A percentile compares a stretch with the other conserved stretches of the same genome.
Conservation (phyloP, 2,797 vertebrate species). For the Pterois miles region DNA sequence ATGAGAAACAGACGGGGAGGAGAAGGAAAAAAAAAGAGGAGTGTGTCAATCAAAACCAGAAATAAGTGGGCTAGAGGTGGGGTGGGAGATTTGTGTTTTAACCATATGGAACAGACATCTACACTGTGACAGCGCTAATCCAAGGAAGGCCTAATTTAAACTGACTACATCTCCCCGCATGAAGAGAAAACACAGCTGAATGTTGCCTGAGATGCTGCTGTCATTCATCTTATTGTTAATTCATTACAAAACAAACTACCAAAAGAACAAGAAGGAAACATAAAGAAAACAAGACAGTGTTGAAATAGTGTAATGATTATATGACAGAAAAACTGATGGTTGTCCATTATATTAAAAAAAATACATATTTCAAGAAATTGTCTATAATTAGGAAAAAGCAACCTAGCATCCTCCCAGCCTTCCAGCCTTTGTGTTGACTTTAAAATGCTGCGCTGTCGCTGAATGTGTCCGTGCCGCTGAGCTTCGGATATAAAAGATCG, state of each 20-base stretch:
- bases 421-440: constrained; percentile 46
- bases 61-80: constrained; percentile 77
- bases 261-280: constrained; percentile 30
- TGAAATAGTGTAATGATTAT: constrained; percentile 27
- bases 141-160: constrained; percentile 74
- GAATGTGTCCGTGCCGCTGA: constrained; percentile 41
- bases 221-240: constrained; percentile 48
- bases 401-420: constrained; percentile 16
- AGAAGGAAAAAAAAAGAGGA: constrained; percentile 34
- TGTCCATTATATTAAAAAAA: constrained; percentile 19
- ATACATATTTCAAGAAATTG: constrained; percentile 22
- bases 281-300: constrained; percentile 38
- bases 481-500: constrained; percentile 62
- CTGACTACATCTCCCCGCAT: constrained; percentile 56
- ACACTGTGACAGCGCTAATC: constrained; percentile 74
- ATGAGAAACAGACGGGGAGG: constrained; percentile 79
- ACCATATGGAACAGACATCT: constrained; percentile 81
- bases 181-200: constrained; percentile 8
- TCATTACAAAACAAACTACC: constrained; percentile 42
- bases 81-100: constrained; percentile 77
- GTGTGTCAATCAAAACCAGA: constrained; percentile 80
- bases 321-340: constrained; percentile 35
- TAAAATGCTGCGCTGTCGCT: constrained; percentile 34
- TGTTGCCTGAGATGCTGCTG: constrained; percentile 30
- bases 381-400: constrained; percentile 46